Base-by-base conservation (phyloP, 2,888 invertebrate genomes). In the Euproctis similis region DNA sequence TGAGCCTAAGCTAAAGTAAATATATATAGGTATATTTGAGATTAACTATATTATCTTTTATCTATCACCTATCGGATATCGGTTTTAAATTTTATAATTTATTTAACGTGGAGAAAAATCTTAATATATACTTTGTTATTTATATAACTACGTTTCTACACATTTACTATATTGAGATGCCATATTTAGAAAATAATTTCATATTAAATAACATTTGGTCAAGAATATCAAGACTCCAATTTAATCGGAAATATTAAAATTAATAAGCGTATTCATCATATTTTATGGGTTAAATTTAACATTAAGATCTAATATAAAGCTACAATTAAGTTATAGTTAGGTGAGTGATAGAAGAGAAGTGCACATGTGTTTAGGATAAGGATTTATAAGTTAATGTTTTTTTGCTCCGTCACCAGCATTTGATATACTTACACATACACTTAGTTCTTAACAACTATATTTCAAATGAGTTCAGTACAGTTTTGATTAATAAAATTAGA, bases 221-320 rank as follows among this genome's bases (percentile, higher is more conserved):
- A 72, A 75, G 71, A 82, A 80, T 84, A 81, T 82, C 76, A 74
- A 77, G 71, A 72, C 57, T 76, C 81, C 80, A 80, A 80, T 84
- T 75, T 72, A 54, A 81, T 81, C 81, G 80, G 82, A 82, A 77
- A 77, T 62, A 77, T 81, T 82, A 82, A 81, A 81, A 81, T 82
- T 84, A 84, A 82, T 84, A 84, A 84, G 84, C 84, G 84, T 84
- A 82, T 78, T 75, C 71, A 74, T 80, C 68, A 80, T 80, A n/a
- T n/a, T n/a, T n/a, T n/a, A 75, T 72, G 74, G 78, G 70, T 76
- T 76, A 71, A 62, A 46, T 51, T 66, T 68, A 64, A 62, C 47
- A 64, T n/a, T n/a, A n/a, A n/a, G n/a, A n/a, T n/a, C 71, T 74
- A 73, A 59, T 40, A 47, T 57, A 61, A 63, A 47, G 53, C 58